Percentiles rank a stretch among this genome's conserved stretches.
phyloP scores from a whole-genome alignment of 2,888 invertebrate genomes.

The Capitulum mitella region DNA sequence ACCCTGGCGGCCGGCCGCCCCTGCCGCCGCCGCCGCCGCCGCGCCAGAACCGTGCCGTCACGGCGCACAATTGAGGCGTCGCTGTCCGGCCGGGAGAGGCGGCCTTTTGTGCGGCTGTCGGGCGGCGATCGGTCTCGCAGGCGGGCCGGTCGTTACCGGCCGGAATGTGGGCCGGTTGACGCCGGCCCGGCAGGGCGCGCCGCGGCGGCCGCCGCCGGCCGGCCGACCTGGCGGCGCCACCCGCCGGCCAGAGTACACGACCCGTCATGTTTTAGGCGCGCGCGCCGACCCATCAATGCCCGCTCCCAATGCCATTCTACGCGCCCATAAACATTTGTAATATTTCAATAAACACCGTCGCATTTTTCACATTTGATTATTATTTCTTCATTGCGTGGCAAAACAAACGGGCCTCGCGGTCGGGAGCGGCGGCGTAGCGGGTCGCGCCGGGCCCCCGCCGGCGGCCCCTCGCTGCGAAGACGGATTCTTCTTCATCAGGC shows the following conservation, averaged over 20 bases:
- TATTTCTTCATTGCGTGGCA: conserved; percentile 24
- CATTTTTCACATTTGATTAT: conserved; percentile 23
- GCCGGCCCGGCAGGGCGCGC: background rate
- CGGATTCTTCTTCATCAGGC: conserved; percentile 20
- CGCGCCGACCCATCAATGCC: conserved; percentile 6
- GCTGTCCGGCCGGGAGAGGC: background rate
- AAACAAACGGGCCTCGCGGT: background rate
- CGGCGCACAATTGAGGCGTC: background rate
- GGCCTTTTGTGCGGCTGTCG: background rate
- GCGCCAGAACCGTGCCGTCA: too few species aligned
- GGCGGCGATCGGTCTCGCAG: background rate
- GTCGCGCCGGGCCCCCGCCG: background rate
- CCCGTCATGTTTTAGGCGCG: background rate
- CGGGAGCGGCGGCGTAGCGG: background rate
- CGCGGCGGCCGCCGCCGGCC: background rate
- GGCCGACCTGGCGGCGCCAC: background rate
- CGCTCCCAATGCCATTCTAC: conserved; percentile 23
- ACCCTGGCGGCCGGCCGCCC: background rate
- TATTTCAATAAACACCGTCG: conserved; percentile 20
- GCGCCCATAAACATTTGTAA: conserved; percentile 21
- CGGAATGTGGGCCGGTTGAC: background rate
- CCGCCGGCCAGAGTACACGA: background rate
- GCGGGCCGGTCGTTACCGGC: background rate
- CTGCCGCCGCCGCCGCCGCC: background rate
- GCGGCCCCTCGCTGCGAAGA: background rate